Evolutionary conservation across 1,140 invertebrate species (phyloP).

Genomic region (Anastrepha ludens): DNA sequence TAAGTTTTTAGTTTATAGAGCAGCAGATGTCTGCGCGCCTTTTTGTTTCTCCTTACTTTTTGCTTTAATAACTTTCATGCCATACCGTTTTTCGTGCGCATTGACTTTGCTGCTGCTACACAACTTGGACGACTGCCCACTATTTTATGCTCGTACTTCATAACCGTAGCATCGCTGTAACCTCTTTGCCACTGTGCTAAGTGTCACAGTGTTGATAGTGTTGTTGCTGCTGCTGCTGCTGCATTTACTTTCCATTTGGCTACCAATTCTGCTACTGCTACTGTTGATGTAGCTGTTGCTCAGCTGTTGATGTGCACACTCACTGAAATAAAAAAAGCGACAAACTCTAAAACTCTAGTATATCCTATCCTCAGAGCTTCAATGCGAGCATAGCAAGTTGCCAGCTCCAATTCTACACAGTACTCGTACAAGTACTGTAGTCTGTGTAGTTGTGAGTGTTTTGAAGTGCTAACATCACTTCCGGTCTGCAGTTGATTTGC

Average conservation of each 20-base stretch:
- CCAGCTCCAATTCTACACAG: background rate
- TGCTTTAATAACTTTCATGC: background rate
- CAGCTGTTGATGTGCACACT: background rate
- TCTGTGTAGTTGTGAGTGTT: background rate
- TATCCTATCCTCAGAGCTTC: background rate
- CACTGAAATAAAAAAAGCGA: background rate
- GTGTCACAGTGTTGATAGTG: constrained; percentile 24
- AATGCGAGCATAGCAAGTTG: background rate
- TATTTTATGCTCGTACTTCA: background rate
- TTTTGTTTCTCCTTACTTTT: background rate
- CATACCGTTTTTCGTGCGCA: background rate
- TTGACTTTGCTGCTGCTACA: constrained; percentile 6
- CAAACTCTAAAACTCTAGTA: background rate
- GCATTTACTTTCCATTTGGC: background rate
- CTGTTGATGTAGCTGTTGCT: constrained; percentile 29
- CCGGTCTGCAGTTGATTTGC: constrained; percentile 51
- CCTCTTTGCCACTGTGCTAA: constrained; percentile 41
- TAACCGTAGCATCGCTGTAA: background rate
- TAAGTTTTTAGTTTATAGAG: background rate
- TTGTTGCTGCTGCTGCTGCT: background rate
- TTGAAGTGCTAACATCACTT: constrained; percentile 52
- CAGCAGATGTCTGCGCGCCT: background rate
- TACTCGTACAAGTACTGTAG: background rate
- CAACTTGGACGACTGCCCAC: constrained; percentile 26
- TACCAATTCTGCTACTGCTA: background rate